Evolutionary conservation across 2,888 invertebrate genomes (phyloP).

Genomic region (Drosophila helvetica): DNA sequence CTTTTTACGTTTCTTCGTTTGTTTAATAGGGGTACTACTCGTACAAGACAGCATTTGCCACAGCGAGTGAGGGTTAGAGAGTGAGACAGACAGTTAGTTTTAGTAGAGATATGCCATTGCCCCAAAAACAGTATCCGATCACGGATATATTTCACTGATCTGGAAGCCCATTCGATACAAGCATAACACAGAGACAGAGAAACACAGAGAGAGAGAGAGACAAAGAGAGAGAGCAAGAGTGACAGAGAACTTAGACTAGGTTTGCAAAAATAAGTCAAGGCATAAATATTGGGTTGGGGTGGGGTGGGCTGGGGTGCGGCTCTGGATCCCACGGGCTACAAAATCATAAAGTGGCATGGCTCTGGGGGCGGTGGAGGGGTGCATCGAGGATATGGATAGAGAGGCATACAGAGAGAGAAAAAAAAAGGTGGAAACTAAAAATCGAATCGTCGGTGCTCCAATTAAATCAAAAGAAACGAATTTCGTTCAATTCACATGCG

Average conservation of each 20-base stretch:
- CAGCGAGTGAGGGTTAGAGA: conserved; percentile 7
- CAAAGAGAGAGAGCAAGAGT: conserved; percentile 21
- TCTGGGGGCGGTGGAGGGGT: conserved; percentile 11
- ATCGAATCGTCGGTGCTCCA: conserved; percentile 14
- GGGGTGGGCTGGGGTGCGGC: too few species aligned
- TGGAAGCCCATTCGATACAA: conserved; percentile 26
- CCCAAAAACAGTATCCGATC: conserved; percentile 22
- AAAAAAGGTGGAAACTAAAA: background rate
- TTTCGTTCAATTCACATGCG: conserved; percentile 37
- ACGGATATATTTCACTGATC: conserved; percentile 6
- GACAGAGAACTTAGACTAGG: conserved; percentile 48
- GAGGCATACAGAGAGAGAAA: conserved; percentile 29
- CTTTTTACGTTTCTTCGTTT: too few species aligned
- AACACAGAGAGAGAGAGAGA: conserved; percentile 16
- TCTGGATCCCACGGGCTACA: conserved; percentile 33
- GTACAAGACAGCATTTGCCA: conserved; percentile 13
- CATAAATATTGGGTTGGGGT: background rate
- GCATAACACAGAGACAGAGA: conserved; percentile 33
- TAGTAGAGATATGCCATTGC: conserved; percentile 22
- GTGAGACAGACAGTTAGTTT: conserved; percentile 21
- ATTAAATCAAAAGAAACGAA: conserved; percentile 20
- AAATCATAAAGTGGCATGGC: conserved; percentile 28
- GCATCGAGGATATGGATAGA: conserved; percentile 22
- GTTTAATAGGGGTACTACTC: too few species aligned
- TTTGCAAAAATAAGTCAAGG: conserved; percentile 45